A percentile compares a stretch with the other conserved stretches of the same genome.
These are phyloP conservation scores for Ichneumoninae sp. DNA, from an alignment of 2,888 invertebrate species.

Conservation along the genomic window DNA sequence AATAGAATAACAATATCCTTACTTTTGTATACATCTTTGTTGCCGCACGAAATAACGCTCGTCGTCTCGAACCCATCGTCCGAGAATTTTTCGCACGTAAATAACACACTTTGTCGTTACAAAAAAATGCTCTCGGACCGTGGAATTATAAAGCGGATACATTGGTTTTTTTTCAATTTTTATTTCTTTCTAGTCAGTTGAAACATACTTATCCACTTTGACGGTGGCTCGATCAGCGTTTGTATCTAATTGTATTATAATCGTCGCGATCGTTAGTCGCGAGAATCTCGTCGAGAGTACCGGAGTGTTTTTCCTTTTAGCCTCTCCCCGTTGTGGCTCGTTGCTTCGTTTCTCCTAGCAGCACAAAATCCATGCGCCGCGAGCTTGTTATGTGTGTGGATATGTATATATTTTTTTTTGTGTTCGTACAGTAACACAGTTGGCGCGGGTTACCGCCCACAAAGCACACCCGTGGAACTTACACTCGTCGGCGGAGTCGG, in stretches of 20 bases:
- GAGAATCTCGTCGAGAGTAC: slow-evolving; percentile 2
- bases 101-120: background rate
- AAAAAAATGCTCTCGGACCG: background rate
- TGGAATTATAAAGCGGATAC: slow-evolving; percentile 10
- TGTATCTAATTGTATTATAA: background rate
- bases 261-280: background rate
- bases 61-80: background rate
- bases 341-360: slow-evolving; percentile 8
- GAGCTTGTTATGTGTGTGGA: background rate
- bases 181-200: background rate
- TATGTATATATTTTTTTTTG: background rate
- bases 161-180: background rate
- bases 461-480: slow-evolving; percentile 44
- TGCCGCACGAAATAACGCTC: background rate
- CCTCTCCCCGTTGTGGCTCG: slow-evolving; percentile 14
- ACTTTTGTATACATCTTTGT: background rate
- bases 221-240: background rate
- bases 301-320: background rate
- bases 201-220: background rate
- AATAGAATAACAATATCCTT: background rate
- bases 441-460: slow-evolving; percentile 39
- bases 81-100: background rate
- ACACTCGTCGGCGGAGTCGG: slow-evolving; percentile 10
- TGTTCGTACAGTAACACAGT: slow-evolving; percentile 30
- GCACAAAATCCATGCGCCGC: slow-evolving; percentile 7